These are phyloP conservation scores for Cinclus mexicanus DNA, from an alignment of 2,113 vertebrate genomes.

Conservation along the genomic window DNA sequence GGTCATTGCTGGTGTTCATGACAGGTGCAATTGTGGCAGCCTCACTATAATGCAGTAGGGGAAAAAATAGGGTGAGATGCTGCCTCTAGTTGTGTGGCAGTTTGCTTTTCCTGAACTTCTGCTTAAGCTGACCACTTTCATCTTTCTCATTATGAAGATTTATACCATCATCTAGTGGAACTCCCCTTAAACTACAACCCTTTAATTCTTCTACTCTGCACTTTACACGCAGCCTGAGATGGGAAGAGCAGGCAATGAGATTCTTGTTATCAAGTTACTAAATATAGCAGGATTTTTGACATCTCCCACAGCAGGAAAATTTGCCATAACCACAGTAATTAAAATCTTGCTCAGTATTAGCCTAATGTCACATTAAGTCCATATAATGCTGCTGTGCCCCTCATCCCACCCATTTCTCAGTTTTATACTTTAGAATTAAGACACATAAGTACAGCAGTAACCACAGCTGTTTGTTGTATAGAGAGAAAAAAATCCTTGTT, in stretches of 20 bases:
- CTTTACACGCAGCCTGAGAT: background rate
- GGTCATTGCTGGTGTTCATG: background rate
- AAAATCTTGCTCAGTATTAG: constrained; percentile 37
- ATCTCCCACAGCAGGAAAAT: constrained; percentile 6
- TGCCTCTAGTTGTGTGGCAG: constrained; percentile 26
- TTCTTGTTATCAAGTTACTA: constrained; percentile 44
- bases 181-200: constrained; percentile 38
- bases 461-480: background rate
- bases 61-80: background rate
- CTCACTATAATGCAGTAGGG: background rate
- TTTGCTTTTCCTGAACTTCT: constrained; percentile 38
- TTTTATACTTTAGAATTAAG: constrained; percentile 7
- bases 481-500: background rate
- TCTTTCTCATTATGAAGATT: constrained; percentile 66
- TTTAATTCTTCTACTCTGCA: background rate
- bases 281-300: constrained; percentile 46
- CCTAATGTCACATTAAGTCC: background rate
- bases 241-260: background rate
- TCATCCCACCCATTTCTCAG: background rate
- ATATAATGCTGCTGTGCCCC: background rate
- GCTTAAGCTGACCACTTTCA: background rate
- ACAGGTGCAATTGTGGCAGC: background rate
- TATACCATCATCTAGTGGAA: constrained; percentile 80
- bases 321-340: background rate
- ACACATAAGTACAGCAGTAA: background rate